Percentiles rank a stretch among this genome's conserved stretches.
phyloP scores from a whole-genome alignment of 2,113 vertebrate genomes.

The Pungitius pungitius region DNA sequence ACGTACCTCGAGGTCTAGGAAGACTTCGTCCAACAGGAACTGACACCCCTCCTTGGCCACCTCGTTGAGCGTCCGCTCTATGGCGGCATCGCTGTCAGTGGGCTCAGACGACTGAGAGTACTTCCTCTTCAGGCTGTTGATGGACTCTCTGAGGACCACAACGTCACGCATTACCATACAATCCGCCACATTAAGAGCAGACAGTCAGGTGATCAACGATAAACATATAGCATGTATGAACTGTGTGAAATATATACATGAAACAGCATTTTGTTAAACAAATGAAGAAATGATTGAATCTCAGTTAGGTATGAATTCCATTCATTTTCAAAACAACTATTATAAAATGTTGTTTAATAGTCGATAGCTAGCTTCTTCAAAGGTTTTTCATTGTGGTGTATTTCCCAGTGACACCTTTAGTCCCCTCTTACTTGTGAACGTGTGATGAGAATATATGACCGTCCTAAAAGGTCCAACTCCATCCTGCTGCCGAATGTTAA shows the following conservation, averaged over 20 bases:
- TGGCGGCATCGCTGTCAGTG: slow-evolving; percentile 85
- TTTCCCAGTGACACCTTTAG: too few species aligned
- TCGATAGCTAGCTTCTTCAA: too few species aligned
- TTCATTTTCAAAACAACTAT: too few species aligned
- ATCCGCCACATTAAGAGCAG: background rate
- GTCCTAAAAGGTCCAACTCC: too few species aligned
- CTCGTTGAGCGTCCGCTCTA: slow-evolving; percentile 85
- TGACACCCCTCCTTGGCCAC: slow-evolving; percentile 94
- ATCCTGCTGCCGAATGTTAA: background rate
- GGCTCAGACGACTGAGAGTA: slow-evolving; percentile 83
- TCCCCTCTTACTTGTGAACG: too few species aligned
- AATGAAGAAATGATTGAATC: too few species aligned
- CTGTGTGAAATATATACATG: background rate
- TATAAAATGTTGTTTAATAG: too few species aligned
- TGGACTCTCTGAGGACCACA: slow-evolving; percentile 86
- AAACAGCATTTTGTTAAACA: too few species aligned
- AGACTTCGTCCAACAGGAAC: slow-evolving; percentile 95
- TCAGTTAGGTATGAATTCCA: too few species aligned
- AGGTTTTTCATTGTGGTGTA: too few species aligned
- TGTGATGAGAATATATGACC: too few species aligned
- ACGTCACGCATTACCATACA: background rate
- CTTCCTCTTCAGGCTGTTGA: slow-evolving; percentile 94
- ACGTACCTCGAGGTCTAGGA: slow-evolving; percentile 94
- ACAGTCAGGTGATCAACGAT: background rate
- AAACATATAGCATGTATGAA: background rate